phyloP scores from a whole-genome alignment of 2,113 vertebrate species.

The Plotosus lineatus region DNA sequence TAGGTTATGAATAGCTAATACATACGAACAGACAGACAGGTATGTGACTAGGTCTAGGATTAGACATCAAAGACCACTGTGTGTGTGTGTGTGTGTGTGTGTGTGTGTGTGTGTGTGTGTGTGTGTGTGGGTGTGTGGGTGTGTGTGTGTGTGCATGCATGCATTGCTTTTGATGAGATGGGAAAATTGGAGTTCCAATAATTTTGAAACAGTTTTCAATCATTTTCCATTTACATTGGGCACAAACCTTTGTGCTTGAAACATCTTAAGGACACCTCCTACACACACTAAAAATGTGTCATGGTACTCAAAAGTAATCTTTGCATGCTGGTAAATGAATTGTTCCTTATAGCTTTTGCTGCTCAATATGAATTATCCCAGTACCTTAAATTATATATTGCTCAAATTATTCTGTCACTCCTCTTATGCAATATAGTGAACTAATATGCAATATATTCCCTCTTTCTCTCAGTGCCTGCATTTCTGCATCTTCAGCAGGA shows the following conservation, averaged over 20 bases:
- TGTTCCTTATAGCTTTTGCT: no score
- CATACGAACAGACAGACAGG: neutral
- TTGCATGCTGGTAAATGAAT: no score
- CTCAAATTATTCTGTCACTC: conserved; percentile 14
- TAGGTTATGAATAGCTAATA: neutral
- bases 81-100: conserved; percentile 3
- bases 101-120: conserved; percentile 1
- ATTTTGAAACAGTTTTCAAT: neutral
- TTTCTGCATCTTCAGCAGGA: neutral
- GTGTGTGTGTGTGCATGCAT: neutral
- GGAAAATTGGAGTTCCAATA: conserved; percentile 21
- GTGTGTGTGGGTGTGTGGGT: neutral
- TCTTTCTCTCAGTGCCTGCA: neutral
- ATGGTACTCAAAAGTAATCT: no score
- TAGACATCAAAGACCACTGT: neutral
- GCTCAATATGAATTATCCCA: neutral
- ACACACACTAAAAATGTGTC: no score
- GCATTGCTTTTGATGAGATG: conserved; percentile 30
- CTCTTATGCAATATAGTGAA: no score
- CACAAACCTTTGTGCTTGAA: neutral
- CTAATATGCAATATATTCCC: no score
- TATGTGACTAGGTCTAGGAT: neutral
- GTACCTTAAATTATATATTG: neutral
- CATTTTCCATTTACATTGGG: neutral
- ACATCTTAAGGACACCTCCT: no score